Base-by-base conservation (phyloP, 2,797 vertebrate species). In the Lophius americanus region DNA sequence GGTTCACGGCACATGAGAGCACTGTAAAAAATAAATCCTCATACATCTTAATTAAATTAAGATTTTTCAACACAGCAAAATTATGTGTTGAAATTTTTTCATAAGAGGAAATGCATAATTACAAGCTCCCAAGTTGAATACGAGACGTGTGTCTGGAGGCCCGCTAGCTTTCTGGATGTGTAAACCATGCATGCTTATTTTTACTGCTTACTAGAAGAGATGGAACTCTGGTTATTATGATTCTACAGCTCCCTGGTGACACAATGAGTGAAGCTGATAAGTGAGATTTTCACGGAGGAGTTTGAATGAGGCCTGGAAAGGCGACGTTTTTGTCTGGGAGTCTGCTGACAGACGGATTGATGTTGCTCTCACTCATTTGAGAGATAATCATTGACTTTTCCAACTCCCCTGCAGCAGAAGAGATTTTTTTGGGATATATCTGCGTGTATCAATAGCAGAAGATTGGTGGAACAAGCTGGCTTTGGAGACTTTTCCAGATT, bases 301-400 rank as follows among this genome's bases (percentile, higher is more conserved):
- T 50, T 57, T 74, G 75, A 77, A 73, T 80, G 68, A 73, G 62
- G 74, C 59, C 32, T 62, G 64, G 78, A 87, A 82, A 80, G 75
- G 80, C 73, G 78, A 76, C 67, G 11, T 68, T 83, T 84, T 74
- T 83, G 83, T 79, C 64, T 70, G 73, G 83, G 74, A 78, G 72
- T 78, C 80, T 81, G 81, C 75, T 90, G 88, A 92, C 89, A 88
- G 84, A 82, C 85, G 78, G 87, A 90, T 87, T 88, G 86, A 90
- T 90, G 87, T 72, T 72, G 79, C 74, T 78, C 64, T 79, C 60
- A 14, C 78, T 85, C 80, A 84, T 82, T 64, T 73, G 85, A 83
- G 82, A 78, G 76, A 82, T 85, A 87, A 91, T 89, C 82, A 90
- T 91, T 91, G 82, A 75, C 77, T 83, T 73, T 81, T 77, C 88